These are phyloP conservation scores for Phyllotis vaccarum DNA, from an alignment of 2,797 vertebrate genomes.

Conservation along the genomic window DNA sequence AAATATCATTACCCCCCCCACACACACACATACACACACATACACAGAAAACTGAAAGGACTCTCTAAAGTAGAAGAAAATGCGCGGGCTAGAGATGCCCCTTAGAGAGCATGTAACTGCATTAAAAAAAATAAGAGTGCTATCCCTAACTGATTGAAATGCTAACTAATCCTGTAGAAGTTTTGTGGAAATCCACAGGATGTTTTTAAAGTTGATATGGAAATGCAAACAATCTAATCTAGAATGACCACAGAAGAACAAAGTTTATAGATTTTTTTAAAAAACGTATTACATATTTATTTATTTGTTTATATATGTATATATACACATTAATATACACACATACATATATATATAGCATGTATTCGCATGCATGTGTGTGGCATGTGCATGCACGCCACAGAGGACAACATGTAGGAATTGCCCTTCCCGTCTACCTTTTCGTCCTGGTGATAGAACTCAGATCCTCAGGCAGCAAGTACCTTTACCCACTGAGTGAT, in stretches of 20 bases:
- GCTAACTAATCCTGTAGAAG: background rate
- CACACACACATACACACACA: too few relatives aligned
- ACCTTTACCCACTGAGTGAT: background rate
- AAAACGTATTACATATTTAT: background rate
- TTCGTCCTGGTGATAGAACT: background rate
- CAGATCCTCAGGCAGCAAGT: background rate
- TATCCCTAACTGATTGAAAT: conserved; percentile 36
- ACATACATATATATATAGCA: background rate
- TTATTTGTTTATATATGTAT: background rate
- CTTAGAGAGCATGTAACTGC: background rate
- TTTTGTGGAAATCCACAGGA: conserved; percentile 9
- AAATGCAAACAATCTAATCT: conserved; percentile 47
- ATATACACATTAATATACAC: background rate
- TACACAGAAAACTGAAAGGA: background rate
- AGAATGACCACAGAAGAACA: conserved; percentile 21
- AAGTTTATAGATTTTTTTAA: background rate
- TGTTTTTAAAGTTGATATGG: conserved; percentile 45
- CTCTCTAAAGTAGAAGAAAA: background rate
- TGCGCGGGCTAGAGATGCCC: background rate
- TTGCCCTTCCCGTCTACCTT: background rate
- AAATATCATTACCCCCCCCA: conserved; percentile 2
- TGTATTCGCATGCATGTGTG: background rate
- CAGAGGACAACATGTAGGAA: background rate
- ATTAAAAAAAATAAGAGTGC: background rate
- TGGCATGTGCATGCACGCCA: background rate